Evolutionary conservation across 2,113 vertebrate species (phyloP).

Genomic region (Hippocampus zosterae): DNA sequence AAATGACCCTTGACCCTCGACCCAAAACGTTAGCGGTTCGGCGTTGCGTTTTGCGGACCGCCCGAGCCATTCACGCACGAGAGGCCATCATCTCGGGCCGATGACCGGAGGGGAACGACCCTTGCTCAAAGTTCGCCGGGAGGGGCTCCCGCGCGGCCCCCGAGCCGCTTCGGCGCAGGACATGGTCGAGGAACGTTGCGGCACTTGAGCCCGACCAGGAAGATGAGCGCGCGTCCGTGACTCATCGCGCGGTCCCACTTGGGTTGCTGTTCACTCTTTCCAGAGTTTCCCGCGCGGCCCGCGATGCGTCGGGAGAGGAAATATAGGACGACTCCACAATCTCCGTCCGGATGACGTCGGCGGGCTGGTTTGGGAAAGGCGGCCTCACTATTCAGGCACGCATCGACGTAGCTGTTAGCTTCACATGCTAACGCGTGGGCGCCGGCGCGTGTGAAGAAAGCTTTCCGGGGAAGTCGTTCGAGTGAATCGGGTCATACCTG

Average conservation of each 20-base stretch:
- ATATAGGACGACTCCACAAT: background rate
- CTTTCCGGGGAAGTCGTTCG: constrained; percentile 2
- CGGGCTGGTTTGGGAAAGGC: background rate
- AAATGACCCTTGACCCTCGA: too few species aligned
- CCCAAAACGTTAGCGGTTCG: too few species aligned
- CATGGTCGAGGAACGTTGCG: background rate
- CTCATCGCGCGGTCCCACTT: constrained; percentile 2
- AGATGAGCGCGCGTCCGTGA: constrained; percentile 5
- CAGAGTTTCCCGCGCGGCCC: constrained; percentile 36
- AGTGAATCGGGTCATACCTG: background rate
- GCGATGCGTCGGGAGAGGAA: constrained; percentile 11
- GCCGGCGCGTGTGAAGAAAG: background rate
- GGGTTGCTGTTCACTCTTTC: constrained; percentile 39
- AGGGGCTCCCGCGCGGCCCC: too few species aligned
- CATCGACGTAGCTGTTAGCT: background rate
- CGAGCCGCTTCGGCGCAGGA: too few species aligned
- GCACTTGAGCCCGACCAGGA: background rate
- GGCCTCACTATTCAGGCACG: background rate
- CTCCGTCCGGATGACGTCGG: background rate
- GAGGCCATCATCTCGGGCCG: too few species aligned
- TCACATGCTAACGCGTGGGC: background rate
- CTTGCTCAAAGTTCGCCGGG: too few species aligned
- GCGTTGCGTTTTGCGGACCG: too few species aligned
- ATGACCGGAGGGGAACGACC: too few species aligned
- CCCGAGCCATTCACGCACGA: too few species aligned